Evolutionary conservation across 1,140 invertebrate species (phyloP), one percentile per base, ranked within the genome.

Genomic region (Brachionus sp.): DNA sequence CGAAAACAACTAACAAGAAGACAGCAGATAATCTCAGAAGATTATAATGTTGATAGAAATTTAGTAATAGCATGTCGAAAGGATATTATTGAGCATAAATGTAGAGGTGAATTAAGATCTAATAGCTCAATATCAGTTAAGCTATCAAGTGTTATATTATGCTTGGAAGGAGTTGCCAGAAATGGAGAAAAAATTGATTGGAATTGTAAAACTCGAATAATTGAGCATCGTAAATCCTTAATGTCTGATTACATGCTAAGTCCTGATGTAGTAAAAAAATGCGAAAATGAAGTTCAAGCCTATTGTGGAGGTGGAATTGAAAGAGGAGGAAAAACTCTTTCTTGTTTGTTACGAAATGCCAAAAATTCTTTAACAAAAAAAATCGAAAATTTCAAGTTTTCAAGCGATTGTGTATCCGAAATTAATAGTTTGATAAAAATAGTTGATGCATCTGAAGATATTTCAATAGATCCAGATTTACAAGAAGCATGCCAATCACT

Each of bases 221-320:
- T 93, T 83, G 93, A 95, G 86, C 95, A 98, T 87, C 91, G 96
- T 9, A 93, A 93, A 88, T 93, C 94, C 87, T 89, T 98, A 7
- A 93, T 98, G 92, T 93, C 95, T 86, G 95, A 98, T 89, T 98
- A 94, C 87, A 92, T 94, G 85, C 89, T 98, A 4, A 95, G 93
- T 13, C 96, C 96, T 3, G 95, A 98, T 89, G 91, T 98, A 77
- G 94, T 98, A 62, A 66, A 42, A 35, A 19, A 83, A 42, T 99
- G 97, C 84, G 33, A 85, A 2, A 91, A 92, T 85, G 96, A 98
- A 87, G 95, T 97, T 83, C 85, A 88, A 13, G 82, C 87, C 5
- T 86, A 88, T 84, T 92, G 91, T 86, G 84, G 44, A 33, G 29
- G 29, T 12, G 77, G 77, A 16, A 25, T 62, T 25, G 39, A 80